Conservation (phyloP, 2,797 vertebrate species). For the Pangasius larnaudii region DNA sequence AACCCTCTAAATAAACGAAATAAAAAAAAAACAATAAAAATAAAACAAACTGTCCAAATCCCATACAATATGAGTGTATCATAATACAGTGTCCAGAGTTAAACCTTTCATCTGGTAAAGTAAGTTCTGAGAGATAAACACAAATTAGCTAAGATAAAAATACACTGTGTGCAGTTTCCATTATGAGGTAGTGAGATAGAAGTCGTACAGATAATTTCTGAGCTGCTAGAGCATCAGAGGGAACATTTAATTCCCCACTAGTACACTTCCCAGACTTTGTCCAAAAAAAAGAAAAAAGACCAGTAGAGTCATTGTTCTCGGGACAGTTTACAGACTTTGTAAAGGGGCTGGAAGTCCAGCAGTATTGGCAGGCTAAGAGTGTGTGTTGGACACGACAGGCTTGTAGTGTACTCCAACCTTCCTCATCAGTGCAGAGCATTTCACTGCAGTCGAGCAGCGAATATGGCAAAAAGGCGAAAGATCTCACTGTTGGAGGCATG, state of each 20-base stretch:
- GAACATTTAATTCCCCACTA: not conserved
- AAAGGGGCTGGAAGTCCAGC: conserved; percentile 2
- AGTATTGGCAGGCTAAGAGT: not conserved
- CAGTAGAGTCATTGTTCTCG: conserved; percentile 37
- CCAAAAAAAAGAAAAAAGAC: too few species aligned
- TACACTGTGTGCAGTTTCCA: not conserved
- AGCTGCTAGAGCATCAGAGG: not conserved
- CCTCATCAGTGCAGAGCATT: conserved; percentile 8
- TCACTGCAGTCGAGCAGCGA: not conserved
- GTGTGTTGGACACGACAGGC: not conserved
- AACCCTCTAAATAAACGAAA: not conserved
- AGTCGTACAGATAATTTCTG: not conserved
- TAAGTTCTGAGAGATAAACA: not conserved
- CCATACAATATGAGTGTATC: not conserved
- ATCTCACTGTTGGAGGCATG: conserved; percentile 46
- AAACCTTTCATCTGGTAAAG: not conserved
- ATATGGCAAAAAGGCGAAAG: conserved; percentile 38
- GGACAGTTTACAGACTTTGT: not conserved
- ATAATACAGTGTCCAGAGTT: not conserved
- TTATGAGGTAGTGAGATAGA: not conserved
- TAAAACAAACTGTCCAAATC: not conserved
- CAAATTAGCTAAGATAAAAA: not conserved
- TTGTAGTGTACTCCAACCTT: not conserved
- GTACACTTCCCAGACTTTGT: not conserved
- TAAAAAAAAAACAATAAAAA: not conserved